phyloP scores from a whole-genome alignment of 1,140 invertebrate genomes.

The Akabosia matsudoensis region DNA sequence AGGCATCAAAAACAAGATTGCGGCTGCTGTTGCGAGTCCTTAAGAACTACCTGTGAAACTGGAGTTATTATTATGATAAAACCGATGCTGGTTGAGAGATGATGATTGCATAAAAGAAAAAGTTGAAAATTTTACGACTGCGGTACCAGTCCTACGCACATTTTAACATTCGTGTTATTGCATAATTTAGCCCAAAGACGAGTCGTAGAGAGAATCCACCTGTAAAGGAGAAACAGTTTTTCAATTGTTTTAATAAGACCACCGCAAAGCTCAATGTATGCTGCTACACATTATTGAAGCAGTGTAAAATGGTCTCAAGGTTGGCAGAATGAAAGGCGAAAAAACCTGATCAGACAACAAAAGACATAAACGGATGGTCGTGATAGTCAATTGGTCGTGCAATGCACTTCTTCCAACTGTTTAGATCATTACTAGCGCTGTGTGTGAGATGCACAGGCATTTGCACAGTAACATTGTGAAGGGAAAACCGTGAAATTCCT shows the following conservation, averaged over 20 bases:
- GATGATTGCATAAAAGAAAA: background rate
- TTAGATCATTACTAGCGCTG: too few species aligned
- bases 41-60: conserved; percentile 7
- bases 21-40: background rate
- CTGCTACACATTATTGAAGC: background rate
- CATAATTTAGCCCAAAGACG: background rate
- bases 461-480: background rate
- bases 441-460: background rate
- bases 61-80: conserved; percentile 15
- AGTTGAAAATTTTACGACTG: conserved; percentile 11
- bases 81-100: background rate
- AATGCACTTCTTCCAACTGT: background rate
- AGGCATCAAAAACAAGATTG: background rate
- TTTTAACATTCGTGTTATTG: conserved; percentile 5
- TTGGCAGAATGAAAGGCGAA: background rate
- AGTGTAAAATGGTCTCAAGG: background rate
- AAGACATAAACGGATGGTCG: background rate
- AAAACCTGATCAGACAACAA: background rate
- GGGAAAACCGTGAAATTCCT: background rate
- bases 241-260: background rate
- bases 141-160: background rate
- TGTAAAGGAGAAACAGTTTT: background rate
- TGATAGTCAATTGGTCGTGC: background rate
- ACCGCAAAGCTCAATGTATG: background rate
- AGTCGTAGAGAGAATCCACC: background rate